Evolutionary conservation across 2,888 invertebrate genomes (phyloP).

Genomic region (Lithophane ornitopus): DNA sequence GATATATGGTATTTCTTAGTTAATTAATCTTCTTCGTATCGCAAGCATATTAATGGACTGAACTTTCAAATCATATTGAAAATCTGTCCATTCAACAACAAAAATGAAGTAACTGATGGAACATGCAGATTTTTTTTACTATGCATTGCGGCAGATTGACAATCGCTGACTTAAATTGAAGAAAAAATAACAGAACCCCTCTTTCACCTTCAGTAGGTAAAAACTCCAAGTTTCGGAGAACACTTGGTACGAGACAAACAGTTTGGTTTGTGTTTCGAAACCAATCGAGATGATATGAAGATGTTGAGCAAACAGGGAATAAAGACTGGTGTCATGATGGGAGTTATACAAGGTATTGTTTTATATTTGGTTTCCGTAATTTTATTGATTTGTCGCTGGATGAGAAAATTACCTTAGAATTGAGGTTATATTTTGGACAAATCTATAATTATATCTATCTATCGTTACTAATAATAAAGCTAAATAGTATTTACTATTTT

Average conservation of each 20-base stretch:
- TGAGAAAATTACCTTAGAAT: background rate
- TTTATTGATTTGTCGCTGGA: background rate
- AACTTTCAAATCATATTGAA: background rate
- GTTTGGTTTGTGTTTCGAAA: slow-evolving; percentile 67
- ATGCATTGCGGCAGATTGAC: slow-evolving; percentile 22
- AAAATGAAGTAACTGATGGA: background rate
- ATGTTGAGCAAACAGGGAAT: slow-evolving; percentile 52
- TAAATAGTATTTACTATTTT: no score
- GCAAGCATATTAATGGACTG: background rate
- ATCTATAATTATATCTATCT: background rate
- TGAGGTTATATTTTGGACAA: background rate
- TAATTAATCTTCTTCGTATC: background rate
- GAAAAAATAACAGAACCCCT: slow-evolving; percentile 40
- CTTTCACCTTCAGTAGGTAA: slow-evolving; percentile 26
- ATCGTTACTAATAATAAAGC: no score
- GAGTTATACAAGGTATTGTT: background rate
- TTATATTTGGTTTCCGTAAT: background rate
- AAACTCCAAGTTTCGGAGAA: slow-evolving; percentile 55
- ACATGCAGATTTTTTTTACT: background rate
- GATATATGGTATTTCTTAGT: background rate
- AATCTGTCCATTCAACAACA: background rate
- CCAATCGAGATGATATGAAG: slow-evolving; percentile 59
- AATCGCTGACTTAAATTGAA: slow-evolving; percentile 19
- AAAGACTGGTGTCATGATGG: slow-evolving; percentile 21
- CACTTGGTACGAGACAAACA: slow-evolving; percentile 54